Conservation (phyloP, 2,797 vertebrate genomes). For the Centroberyx gerrardi region DNA sequence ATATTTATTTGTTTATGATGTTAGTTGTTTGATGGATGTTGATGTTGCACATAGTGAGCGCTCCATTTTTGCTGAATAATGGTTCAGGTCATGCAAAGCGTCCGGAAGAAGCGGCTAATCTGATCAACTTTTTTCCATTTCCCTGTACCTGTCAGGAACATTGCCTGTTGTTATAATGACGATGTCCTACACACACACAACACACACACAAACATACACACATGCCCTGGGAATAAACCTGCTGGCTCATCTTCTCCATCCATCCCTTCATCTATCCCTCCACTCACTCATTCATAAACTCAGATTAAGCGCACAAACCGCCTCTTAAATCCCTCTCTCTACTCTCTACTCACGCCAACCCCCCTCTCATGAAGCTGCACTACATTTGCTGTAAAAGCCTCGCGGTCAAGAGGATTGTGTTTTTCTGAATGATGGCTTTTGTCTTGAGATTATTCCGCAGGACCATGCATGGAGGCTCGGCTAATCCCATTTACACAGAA, state of each 20-base stretch:
- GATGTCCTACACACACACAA: neutral
- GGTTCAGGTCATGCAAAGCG: neutral
- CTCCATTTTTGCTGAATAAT: conserved; percentile 6
- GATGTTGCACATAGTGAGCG: too few species aligned
- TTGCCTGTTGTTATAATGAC: neutral
- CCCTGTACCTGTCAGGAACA: conserved; percentile 15
- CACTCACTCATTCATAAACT: conserved; percentile 60
- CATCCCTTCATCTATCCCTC: conserved; percentile 25
- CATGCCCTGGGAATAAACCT: conserved; percentile 24
- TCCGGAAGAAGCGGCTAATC: conserved; percentile 6
- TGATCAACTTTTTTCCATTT: conserved; percentile 29
- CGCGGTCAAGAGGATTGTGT: neutral
- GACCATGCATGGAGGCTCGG: conserved; percentile 32
- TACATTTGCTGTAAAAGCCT: conserved; percentile 17
- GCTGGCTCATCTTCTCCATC: neutral
- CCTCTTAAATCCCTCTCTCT: conserved; percentile 28
- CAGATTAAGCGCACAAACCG: conserved; percentile 36
- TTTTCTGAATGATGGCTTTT: conserved; percentile 58
- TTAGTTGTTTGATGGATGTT: neutral
- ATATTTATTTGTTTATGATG: neutral
- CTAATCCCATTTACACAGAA: conserved; percentile 62
- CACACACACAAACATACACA: conserved; percentile 13
- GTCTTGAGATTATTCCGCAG: conserved; percentile 49
- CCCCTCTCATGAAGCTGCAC: neutral
- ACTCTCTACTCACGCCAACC: conserved; percentile 4